phyloP scores from a whole-genome alignment of 1,140 invertebrate species.

The Drosophila pandora region DNA sequence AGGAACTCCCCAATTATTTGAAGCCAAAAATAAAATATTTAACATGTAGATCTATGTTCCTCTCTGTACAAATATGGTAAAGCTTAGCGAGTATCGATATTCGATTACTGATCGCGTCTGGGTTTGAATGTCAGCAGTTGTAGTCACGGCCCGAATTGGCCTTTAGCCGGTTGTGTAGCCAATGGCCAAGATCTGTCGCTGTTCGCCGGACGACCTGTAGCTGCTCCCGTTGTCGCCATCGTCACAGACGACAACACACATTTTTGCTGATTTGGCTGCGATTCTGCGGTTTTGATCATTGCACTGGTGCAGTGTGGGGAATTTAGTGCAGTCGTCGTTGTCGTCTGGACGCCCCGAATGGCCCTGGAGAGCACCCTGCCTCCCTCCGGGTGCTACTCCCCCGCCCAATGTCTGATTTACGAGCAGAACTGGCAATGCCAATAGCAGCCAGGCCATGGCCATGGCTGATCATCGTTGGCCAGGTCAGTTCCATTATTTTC shows the following conservation, averaged over 20 bases:
- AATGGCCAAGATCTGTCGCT: constrained; percentile 46
- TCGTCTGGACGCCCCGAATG: constrained; percentile 32
- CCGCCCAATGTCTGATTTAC: constrained; percentile 63
- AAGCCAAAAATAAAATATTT: not conserved
- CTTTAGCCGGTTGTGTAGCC: constrained; percentile 40
- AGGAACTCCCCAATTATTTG: not conserved
- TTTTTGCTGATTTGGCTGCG: constrained; percentile 31
- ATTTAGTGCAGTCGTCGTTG: constrained; percentile 62
- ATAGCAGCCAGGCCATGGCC: constrained; percentile 47
- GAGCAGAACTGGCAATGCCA: constrained; percentile 37
- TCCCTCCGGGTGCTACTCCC: not conserved
- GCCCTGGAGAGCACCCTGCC: not conserved
- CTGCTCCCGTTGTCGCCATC: constrained; percentile 73
- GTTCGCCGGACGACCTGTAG: constrained; percentile 54
- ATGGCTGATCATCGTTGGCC: constrained; percentile 64
- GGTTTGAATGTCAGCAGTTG: constrained; percentile 45
- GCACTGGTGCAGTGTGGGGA: constrained; percentile 33
- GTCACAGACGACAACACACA: constrained; percentile 74
- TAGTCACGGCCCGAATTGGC: constrained; percentile 75
- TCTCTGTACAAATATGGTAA: constrained; percentile 39
- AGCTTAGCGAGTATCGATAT: constrained; percentile 29
- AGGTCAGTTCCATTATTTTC: constrained; percentile 81
- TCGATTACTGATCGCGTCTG: constrained; percentile 39
- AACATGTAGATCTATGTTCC: not conserved
- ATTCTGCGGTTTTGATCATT: constrained; percentile 27